Evolutionary conservation across 2,888 invertebrate genomes (phyloP), one percentile per base, ranked within the genome.

Genomic region (Hedychridium roseum): DNA sequence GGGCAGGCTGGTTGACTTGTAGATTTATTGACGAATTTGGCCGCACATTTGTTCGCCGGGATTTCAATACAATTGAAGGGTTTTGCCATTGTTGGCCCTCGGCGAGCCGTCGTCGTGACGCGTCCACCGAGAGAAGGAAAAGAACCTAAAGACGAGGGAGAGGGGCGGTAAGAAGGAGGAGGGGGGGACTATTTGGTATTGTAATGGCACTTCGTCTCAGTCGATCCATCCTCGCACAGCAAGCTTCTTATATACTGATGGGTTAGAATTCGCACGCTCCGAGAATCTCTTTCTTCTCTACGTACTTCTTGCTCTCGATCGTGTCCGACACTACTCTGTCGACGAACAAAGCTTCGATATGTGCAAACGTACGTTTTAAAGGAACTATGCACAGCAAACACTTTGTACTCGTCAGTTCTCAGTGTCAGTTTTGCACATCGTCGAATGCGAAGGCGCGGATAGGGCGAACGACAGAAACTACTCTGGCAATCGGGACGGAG

Each of bases 1-100:
- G 32, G 42, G 50, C 47, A 36, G 39, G 47, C 63, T 57, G 60
- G 63, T 68, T 68, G 67, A 70, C 72, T 71, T 65, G 69, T 64
- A 72, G 71, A 73, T 73, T 73, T 73, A 73, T 73, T 69, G 73
- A 73, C 67, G 73, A 72, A 73, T 73, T 73, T 72, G 65, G 66
- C 60, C 57, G 61, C 69, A 65, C 71, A 71, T 73, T 73, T 73
- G 72, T 72, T 71, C 67, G 50, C 50, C 49, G 43, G 62, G 64
- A 73, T 73, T 73, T 73, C 66, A 73, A 73, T 73, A 73, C 72
- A 72, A 73, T 73, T 68, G 70, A 70, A 71, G 66, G 64, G 52
- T 67, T 64, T 57, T 54, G 55, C 68, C 69, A 70, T 71, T 70
- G 72, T 73, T 68, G 60, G 54, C 57, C 50, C 41, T 44, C 53